A percentile compares a stretch with the other conserved stretches of the same genome.
Evolutionary conservation across 2,888 invertebrate genomes (phyloP).

Genomic region (Sesia bembeciformis): DNA sequence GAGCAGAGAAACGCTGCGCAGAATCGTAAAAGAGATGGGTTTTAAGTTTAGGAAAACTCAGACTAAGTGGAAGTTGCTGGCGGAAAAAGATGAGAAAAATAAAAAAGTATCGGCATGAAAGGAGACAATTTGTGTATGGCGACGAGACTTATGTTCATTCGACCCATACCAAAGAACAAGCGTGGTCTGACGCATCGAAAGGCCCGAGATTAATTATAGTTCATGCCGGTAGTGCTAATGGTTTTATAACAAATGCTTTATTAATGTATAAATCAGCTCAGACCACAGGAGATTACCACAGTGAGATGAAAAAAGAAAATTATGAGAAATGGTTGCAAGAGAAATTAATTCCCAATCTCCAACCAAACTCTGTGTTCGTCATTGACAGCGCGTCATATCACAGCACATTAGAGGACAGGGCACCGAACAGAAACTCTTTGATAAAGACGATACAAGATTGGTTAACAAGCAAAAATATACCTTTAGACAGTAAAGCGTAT

Average conservation of each 20-base stretch:
- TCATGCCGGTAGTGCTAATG: neutral
- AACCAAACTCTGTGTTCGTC: slow-evolving; percentile 4
- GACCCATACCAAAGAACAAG: neutral
- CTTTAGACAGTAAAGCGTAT: slow-evolving; percentile 1
- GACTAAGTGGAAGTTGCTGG: slow-evolving; percentile 1
- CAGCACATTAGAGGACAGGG: slow-evolving; percentile 2
- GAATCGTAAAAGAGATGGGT: slow-evolving; percentile 1
- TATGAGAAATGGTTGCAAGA: slow-evolving; percentile 4
- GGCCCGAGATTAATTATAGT: neutral
- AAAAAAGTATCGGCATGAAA: slow-evolving; percentile 2
- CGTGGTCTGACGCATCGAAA: neutral
- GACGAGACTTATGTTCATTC: slow-evolving; percentile 2
- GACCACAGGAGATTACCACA: slow-evolving; percentile 1
- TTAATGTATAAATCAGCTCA: neutral
- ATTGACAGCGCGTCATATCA: slow-evolving; percentile 3
- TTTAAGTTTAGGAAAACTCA: slow-evolving; percentile 1
- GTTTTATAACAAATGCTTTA: neutral
- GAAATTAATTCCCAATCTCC: slow-evolving; percentile 4
- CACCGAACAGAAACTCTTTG: slow-evolving; percentile 1
- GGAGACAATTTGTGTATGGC: slow-evolving; percentile 2
- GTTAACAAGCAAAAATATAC: slow-evolving; percentile 3
- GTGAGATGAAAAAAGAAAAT: slow-evolving; percentile 2
- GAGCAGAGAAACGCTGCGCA: slow-evolving; percentile 1
- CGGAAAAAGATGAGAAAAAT: slow-evolving; percentile 3
- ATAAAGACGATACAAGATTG: slow-evolving; percentile 4